These are phyloP conservation scores for Tenebrio molitor DNA, from an alignment of 1,140 invertebrate genomes.

Conservation along the genomic window DNA sequence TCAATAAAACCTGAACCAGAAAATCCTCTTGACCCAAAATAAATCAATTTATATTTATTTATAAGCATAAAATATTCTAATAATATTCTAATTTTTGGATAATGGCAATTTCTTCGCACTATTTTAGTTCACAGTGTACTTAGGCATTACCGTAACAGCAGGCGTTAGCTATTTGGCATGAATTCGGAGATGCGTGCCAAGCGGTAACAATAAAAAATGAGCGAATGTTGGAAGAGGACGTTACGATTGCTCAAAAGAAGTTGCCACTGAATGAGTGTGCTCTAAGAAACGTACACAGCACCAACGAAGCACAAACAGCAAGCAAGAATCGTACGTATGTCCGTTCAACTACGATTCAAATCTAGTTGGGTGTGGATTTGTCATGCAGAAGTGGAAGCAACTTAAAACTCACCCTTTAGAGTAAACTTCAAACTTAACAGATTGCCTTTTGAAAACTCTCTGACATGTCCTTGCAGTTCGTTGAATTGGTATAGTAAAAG, in stretches of 20 bases:
- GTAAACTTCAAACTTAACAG: constrained; percentile 92
- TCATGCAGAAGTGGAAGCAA: background rate
- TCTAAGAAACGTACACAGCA: too few relatives aligned
- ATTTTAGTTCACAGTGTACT: too few relatives aligned
- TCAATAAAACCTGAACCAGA: too few relatives aligned
- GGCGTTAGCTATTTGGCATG: too few relatives aligned
- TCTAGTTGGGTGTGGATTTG: constrained; percentile 16
- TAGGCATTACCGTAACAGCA: too few relatives aligned
- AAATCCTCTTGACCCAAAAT: too few relatives aligned
- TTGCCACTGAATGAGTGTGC: constrained; percentile 16
- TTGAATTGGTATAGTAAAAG: constrained; percentile 84
- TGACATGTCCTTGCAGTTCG: constrained; percentile 83
- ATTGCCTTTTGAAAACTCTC: constrained; percentile 89
- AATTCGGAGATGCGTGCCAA: too few relatives aligned
- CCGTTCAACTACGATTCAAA: background rate
- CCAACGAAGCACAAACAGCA: constrained; percentile 11
- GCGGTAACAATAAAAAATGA: too few relatives aligned
- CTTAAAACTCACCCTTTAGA: constrained; percentile 85
- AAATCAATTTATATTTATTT: too few relatives aligned
- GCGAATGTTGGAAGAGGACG: background rate
- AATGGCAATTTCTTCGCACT: too few relatives aligned
- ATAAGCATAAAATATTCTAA: too few relatives aligned
- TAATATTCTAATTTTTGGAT: too few relatives aligned
- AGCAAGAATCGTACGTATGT: background rate
- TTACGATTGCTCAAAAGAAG: constrained; percentile 33